Evolutionary conservation across 2,797 vertebrate genomes (phyloP), one percentile per base, ranked within the genome.

Genomic region (Poeciliopsis gracilis): DNA sequence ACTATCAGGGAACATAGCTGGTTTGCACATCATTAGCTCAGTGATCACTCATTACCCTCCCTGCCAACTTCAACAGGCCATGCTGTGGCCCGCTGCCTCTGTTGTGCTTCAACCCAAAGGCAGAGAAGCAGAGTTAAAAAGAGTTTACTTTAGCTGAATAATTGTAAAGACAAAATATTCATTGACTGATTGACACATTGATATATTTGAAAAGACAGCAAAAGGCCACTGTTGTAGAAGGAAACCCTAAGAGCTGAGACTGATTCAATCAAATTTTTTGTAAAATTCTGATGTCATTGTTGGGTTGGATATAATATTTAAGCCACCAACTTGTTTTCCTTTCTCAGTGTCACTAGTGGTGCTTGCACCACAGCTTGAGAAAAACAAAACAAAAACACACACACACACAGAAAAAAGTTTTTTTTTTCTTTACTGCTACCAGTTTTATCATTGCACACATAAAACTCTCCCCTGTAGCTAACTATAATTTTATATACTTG

Each of bases 391-490:
- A 7, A 7, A 5, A 33, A 33, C 6, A 49, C 5, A 49, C 47
- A 49, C 47, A 20, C 18, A 20, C 16, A 20, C 46, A 49, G 0
- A 49, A 49, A 18, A 46, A 1, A 1, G 38, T 33, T 41, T 7
- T 5, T 47, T 49, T 49, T 7, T 51, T 51, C 6, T 51, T 51
- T 51, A 51, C 49, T 23, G 20, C 10, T 94, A 91, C 93, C 88
- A 75, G 82, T 83, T 82, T 91, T 90, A 94, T 92, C 91, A 92
- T 77, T 82, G 83, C 87, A 87, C 91, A 92, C 89, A 95, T 93
- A 92, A 93, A 80, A 92, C 88, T 82, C 90, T 94, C 92, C 92
- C 87, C 86, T 92, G 87, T 85, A 93, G 92, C 90, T 90, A 93
- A 76, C 84, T 83, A 81, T 77, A 83, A 86, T 92, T 93, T 87